Evolutionary conservation across 1,140 invertebrate species (phyloP).

Genomic region (Pararge aegeria): DNA sequence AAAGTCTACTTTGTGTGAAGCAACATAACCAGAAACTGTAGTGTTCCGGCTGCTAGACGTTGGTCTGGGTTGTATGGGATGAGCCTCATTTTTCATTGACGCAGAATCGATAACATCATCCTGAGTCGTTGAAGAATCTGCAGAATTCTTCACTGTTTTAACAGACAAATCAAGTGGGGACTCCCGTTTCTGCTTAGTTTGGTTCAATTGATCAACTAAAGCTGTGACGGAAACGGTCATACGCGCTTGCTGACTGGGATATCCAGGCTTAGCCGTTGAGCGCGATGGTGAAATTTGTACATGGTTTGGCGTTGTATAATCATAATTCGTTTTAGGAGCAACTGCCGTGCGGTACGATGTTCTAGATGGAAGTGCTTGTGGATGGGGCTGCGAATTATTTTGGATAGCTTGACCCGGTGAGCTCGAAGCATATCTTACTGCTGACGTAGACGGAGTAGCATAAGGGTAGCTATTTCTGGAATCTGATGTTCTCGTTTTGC

Average conservation of each 20-base stretch:
- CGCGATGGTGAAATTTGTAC: slow-evolving; percentile 62
- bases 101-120: slow-evolving; percentile 81
- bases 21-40: slow-evolving; percentile 44
- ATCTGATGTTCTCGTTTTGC: slow-evolving; percentile 46
- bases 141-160: slow-evolving; percentile 91
- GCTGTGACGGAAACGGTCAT: slow-evolving; percentile 76
- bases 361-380: slow-evolving; percentile 36
- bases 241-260: slow-evolving; percentile 64
- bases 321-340: slow-evolving; percentile 58
- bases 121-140: slow-evolving; percentile 90
- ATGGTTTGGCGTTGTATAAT: slow-evolving; percentile 55
- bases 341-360: slow-evolving; percentile 52
- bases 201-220: slow-evolving; percentile 76
- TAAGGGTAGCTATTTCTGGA: slow-evolving; percentile 55
- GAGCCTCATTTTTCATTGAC: slow-evolving; percentile 63
- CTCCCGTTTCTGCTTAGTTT: slow-evolving; percentile 82
- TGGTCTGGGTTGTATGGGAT: slow-evolving; percentile 51
- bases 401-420: slow-evolving; percentile 43
- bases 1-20: slow-evolving; percentile 86
- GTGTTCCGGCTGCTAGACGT: slow-evolving; percentile 44
- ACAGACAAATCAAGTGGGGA: slow-evolving; percentile 92
- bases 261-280: slow-evolving; percentile 53
- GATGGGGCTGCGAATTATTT: slow-evolving; percentile 35
- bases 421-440: slow-evolving; percentile 50
- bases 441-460: slow-evolving; percentile 56